Evolutionary conservation across 2,888 invertebrate genomes (phyloP), one percentile per base, ranked within the genome.

Genomic region (Agonopterix alstromeriana): DNA sequence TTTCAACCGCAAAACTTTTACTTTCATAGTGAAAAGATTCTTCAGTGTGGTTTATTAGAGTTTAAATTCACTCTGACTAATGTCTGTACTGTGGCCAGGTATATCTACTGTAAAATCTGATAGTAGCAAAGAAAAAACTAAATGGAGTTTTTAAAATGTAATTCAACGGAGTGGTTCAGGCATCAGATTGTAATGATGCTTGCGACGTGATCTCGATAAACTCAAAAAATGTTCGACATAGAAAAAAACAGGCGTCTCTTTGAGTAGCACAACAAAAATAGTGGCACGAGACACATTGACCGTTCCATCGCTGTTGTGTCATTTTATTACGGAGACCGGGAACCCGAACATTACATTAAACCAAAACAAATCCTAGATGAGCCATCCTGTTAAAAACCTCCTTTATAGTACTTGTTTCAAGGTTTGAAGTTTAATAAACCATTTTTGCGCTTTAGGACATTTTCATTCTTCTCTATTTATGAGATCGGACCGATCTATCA

Each of bases 261-360:
- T 62, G 61, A 63, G 61, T 59, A 59, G 64, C 56, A 63, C 67
- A 58, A 72, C 69, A 71, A 71, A 76, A 81, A 77, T 79, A 67
- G 76, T 83, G 82, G 85, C 85, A 86, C 85, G 85, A 81, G 85
- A 78, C 85, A 83, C 78, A 75, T 74, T 78, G 79, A 76, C 79
- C 77, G 72, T 63, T 72, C 70, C 70, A 77, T 78, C 80, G 72
- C 71, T 70, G 77, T 78, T 81, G 72, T 77, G 68, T 75, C 65
- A 66, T 79, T 82, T 82, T 80, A 77, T 78, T 77, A 67, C 56
- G 60, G 50, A 62, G 54, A 27, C 57, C 56, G 57, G 70, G 67
- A 70, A 70, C 68, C 70, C 75, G 72, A 70, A 70, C 73, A 72
- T 77, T 80, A 77, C 70, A 73, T 67, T 67, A 72, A 69, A 70